Evolutionary conservation across 2,888 invertebrate species (phyloP), one percentile per base, ranked within the genome.

Genomic region (Thumatha senex): DNA sequence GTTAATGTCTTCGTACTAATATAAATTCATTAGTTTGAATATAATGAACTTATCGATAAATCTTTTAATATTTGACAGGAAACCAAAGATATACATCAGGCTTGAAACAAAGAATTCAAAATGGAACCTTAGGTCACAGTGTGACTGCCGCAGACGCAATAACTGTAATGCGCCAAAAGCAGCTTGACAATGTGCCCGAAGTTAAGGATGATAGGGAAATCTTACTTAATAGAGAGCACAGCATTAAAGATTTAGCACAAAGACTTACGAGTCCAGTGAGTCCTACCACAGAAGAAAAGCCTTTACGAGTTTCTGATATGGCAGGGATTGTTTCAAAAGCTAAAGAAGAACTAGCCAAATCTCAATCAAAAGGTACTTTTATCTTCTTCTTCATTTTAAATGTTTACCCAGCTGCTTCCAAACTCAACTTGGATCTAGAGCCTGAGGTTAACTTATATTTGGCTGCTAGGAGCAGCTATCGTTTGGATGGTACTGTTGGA

Each of bases 261-360:
- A 96, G 96, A 83, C 84, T 97, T 61, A 95, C 96, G 35, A 96
- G 94, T 73, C 94, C 96, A 70, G 78, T 81, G 3, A 87, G 82
- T 48, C 84, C 86, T n/a, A 76, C 92, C 0, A 88, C 92, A 39
- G 95, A 95, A 58, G 94, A 94, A 30, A 94, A 93, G 64, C 90
- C 93, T 40, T 89, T 93, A 62, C 88, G 95, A 80, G 95, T 96
- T 54, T 95, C 96, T 39, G 96, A 97, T 72, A 96, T 97, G 95
- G 95, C 96, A 52, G 98, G 98, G 41, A 93, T 98, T 65, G 97
- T 98, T 63, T 96, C 96, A 46, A 97, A 98, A 91, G 98, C 98
- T 75, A 98, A 98, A 93, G 97, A 97, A 84, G 98, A 97, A 68
- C 90, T 98, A 71, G 96, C 96, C 13, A 96, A 96, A 84, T 96